These are phyloP conservation scores for Zosterops pallidus DNA, from an alignment of 2,113 vertebrate genomes.

Conservation along the genomic window DNA sequence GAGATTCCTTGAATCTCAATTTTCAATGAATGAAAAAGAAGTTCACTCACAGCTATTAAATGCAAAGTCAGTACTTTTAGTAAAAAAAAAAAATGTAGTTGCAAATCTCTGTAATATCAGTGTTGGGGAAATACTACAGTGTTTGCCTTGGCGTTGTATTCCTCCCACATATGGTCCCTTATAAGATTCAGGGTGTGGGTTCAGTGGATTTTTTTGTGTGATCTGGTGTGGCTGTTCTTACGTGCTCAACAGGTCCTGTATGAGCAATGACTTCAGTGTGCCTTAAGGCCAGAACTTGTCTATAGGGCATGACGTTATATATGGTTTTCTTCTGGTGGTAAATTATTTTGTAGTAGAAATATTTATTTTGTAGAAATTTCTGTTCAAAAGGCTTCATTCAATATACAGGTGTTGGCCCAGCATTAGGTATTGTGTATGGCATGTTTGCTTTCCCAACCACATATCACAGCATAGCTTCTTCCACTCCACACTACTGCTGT, in stretches of 20 bases:
- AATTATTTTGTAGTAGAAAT: not conserved
- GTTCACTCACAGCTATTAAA: not conserved
- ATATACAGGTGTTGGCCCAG: not conserved
- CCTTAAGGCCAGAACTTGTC: not conserved
- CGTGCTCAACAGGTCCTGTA: not conserved
- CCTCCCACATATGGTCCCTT: not conserved
- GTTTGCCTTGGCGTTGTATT: not conserved
- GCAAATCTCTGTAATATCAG: not conserved
- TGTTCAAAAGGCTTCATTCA: not conserved
- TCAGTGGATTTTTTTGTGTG: not conserved
- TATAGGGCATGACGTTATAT: not conserved
- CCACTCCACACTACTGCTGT: not conserved
- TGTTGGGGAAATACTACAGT: not conserved
- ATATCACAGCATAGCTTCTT: not conserved
- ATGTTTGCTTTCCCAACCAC: not conserved
- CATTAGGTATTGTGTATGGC: not conserved
- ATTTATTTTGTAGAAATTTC: not conserved
- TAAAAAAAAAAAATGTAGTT: not conserved
- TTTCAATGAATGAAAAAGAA: not conserved
- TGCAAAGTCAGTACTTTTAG: not conserved
- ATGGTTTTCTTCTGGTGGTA: not conserved
- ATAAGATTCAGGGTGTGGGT: not conserved
- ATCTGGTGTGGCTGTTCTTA: not conserved
- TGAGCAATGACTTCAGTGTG: not conserved
- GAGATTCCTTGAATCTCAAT: not conserved